Percentiles rank a stretch among this genome's conserved stretches.
These are phyloP conservation scores for Glyphotaelius pellucidus DNA, from an alignment of 2,888 invertebrate species.

Conservation along the genomic window DNA sequence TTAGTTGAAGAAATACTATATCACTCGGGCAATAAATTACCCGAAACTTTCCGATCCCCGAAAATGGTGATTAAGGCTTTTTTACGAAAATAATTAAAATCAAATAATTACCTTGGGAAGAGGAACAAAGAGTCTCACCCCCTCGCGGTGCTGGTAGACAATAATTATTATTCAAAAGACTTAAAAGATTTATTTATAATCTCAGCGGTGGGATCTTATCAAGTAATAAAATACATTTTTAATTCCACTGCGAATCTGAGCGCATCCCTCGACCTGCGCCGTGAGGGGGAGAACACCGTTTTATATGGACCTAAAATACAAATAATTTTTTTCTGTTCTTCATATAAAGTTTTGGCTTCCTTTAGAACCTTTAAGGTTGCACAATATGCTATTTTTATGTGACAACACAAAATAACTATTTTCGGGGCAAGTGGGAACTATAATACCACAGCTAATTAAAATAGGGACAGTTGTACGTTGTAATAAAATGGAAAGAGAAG, in stretches of 20 bases:
- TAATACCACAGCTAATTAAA: too few species aligned
- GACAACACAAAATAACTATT: not conserved
- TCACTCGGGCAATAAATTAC: constrained; percentile 62
- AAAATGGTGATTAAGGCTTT: constrained; percentile 65
- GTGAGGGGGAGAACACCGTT: constrained; percentile 22
- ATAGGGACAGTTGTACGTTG: too few species aligned
- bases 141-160: constrained; percentile 57
- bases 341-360: not conserved
- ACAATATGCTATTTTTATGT: not conserved
- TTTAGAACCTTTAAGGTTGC: too few species aligned
- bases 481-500: too few species aligned
- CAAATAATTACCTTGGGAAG: constrained; percentile 66
- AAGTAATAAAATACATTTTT: constrained; percentile 67
- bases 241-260: constrained; percentile 65
- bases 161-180: constrained; percentile 67
- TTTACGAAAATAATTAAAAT: constrained; percentile 66
- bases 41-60: constrained; percentile 61
- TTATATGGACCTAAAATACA: constrained; percentile 8
- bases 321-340: not conserved
- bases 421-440: not conserved
- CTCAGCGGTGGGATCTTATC: constrained; percentile 66
- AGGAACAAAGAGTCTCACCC: constrained; percentile 64
- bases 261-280: constrained; percentile 54
- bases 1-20: not conserved
- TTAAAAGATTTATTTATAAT: constrained; percentile 67